Evolutionary conservation across 2,113 vertebrate species (phyloP), one percentile per base, ranked within the genome.

Genomic region (Lucifuga dentata): DNA sequence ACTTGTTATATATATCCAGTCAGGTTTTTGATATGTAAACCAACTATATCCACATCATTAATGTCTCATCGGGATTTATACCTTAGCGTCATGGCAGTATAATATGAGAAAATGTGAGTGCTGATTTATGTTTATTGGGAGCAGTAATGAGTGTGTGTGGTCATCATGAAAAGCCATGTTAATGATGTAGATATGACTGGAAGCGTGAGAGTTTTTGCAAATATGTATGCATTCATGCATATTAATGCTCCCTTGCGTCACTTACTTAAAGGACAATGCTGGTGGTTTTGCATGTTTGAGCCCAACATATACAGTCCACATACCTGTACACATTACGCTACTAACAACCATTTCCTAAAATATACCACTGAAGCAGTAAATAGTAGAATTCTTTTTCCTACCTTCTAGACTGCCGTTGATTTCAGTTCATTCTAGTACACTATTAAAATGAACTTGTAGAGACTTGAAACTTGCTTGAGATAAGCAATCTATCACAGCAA

Each of bases 11-110:
- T 44, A 65, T 49, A 35, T 58, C 41, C 11, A 5, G 53, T 87
- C 76, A 57, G 73, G 35, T 76, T 74, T 68, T 73, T 81, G 51
- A 83, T 78, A 76, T 80, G 64, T 73, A 76, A 87, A 78, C 78
- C 33, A 68, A 81, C 70, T 85, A 83, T 64, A 90, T 66, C 78
- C 80, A 84, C 85, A 77, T 77, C 68, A 76, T 81, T 78, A 86
- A 71, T 10, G 39, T 1, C 23, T 76, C 45, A 2, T 38, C 2
- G 76, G 83, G 68, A 81, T 46, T 59, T 50, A n/a, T 12, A 44
- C 68, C 56, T 80, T 64, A 44, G 49, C 24, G 36, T 32, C 9
- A 67, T 23, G 11, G 24, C 61, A 70, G 78, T 84, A 63, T 40
- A 66, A 65, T 26, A 45, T 15, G 8, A 57, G 26, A 60, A 16